Evolutionary conservation across 1,140 invertebrate species (phyloP), one percentile per base, ranked within the genome.

Genomic region (Babylonia areolata): DNA sequence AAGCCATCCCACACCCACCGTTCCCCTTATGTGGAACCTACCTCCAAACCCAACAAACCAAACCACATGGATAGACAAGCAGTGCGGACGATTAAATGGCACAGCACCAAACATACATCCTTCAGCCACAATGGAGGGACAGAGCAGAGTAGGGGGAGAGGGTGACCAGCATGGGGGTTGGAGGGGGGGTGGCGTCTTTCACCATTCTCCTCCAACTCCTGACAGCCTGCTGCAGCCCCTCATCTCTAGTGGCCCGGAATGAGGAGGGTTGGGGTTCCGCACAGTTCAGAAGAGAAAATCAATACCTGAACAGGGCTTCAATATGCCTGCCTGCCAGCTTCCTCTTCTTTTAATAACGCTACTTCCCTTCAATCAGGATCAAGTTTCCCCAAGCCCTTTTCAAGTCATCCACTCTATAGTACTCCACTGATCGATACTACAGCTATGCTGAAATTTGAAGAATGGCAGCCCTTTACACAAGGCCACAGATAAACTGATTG

Each of bases 321-420:
- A 64, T 64, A 64, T 64, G 58, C 15, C 58, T 0, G 58, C 58
- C 58, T 64, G 58, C 15, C 58, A 64, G 58, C 58, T 64, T 23
- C 58, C 58, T 23, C 58, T 64, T 23, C 58, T 64, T 64, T 64
- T 64, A 51, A 51, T 51, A 51, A 51, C 46, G 46, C 46, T 51
- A 51, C 46, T 51, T 51, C 46, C 46, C 58, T 64, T 64, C 58
- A 64, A 64, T 64, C 58, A 64, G 58, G 58, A 64, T 64, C 58
- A n/a, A 64, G 58, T 64, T 64, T 28, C 58, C 58, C 58, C 28
- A 23, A 64, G 58, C 58, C 58, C 58, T 64, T 64, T 64, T 64
- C 58, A 64, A 64, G 58, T 64, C 15, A 5, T 23, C 58, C 58
- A 64, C 58, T n/a, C 58, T 23, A n/a, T n/a, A 23, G 28, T 64